A percentile compares a stretch with the other conserved stretches of the same genome.
phyloP scores from a whole-genome alignment of 2,888 invertebrate genomes.

The Lapara coniferarum region DNA sequence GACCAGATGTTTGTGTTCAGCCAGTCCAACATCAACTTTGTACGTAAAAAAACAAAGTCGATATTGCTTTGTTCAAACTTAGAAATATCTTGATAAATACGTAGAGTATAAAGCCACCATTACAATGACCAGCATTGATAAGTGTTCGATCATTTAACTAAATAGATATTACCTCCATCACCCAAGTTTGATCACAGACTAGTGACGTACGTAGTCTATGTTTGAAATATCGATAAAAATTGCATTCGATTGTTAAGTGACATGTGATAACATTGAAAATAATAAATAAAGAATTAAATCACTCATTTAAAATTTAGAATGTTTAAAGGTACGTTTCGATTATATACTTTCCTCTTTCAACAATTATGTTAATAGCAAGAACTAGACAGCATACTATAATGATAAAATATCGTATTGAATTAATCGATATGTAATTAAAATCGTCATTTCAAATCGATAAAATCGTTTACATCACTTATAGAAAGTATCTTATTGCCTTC shows the following conservation, averaged over 20 bases:
- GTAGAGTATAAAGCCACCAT: too few relatives aligned
- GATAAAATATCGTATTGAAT: not conserved
- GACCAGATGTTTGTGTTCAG: too few relatives aligned
- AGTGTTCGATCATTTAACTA: not conserved
- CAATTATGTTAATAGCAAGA: too few relatives aligned
- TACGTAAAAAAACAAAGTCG: too few relatives aligned
- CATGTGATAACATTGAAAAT: not conserved
- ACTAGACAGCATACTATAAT: too few relatives aligned
- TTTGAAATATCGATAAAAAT: constrained; percentile 17
- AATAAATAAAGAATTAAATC: not conserved
- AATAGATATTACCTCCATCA: constrained; percentile 1
- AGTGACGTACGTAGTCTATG: not conserved
- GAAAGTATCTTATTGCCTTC: not conserved
- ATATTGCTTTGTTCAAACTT: too few relatives aligned
- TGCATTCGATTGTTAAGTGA: not conserved
- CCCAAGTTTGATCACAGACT: constrained; percentile 1
- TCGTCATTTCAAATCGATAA: constrained; percentile 7
- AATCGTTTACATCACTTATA: not conserved
- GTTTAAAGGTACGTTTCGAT: too few relatives aligned
- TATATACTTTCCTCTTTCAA: too few relatives aligned
- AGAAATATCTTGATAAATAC: too few relatives aligned
- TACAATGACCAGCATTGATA: constrained; percentile 17
- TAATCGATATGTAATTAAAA: not conserved
- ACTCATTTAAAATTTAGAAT: not conserved
- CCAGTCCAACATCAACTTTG: too few relatives aligned